Conservation (phyloP, 2,888 invertebrate genomes). For the Tiliacea aurago region DNA sequence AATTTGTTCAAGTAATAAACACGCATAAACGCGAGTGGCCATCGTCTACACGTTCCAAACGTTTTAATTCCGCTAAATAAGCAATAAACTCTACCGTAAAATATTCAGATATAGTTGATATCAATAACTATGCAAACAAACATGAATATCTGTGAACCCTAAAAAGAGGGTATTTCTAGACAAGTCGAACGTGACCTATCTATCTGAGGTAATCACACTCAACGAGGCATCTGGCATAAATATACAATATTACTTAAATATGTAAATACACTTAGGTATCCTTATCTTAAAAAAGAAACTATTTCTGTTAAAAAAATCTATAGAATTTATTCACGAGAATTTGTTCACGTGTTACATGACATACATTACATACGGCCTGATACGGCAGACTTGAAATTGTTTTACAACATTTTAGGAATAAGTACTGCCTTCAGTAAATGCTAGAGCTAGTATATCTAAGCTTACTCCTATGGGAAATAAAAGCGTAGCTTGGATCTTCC, state of each 20-base stretch:
- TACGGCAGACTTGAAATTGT: background rate
- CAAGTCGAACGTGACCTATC: slow-evolving; percentile 61
- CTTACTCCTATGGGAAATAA: slow-evolving; percentile 1
- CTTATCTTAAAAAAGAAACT: slow-evolving; percentile 41
- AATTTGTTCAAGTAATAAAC: too few species aligned
- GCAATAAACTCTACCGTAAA: background rate
- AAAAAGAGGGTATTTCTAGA: slow-evolving; percentile 8
- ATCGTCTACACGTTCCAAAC: background rate
- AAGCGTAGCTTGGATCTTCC: background rate
- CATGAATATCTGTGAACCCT: slow-evolving; percentile 19
- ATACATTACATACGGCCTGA: background rate
- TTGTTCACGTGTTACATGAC: background rate
- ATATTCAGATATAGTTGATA: background rate
- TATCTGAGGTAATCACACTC: slow-evolving; percentile 40
- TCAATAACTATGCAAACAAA: slow-evolving; percentile 11
- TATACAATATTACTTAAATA: slow-evolving; percentile 43
- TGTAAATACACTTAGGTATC: slow-evolving; percentile 41
- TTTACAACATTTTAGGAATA: background rate
- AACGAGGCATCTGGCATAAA: slow-evolving; percentile 23
- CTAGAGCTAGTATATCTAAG: background rate
- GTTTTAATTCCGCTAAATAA: background rate
- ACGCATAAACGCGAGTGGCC: background rate
- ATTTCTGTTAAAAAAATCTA: background rate
- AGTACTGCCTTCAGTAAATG: background rate
- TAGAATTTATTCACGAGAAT: background rate